phyloP scores from a whole-genome alignment of 2,888 invertebrate species.

The Danaus chrysippus region DNA sequence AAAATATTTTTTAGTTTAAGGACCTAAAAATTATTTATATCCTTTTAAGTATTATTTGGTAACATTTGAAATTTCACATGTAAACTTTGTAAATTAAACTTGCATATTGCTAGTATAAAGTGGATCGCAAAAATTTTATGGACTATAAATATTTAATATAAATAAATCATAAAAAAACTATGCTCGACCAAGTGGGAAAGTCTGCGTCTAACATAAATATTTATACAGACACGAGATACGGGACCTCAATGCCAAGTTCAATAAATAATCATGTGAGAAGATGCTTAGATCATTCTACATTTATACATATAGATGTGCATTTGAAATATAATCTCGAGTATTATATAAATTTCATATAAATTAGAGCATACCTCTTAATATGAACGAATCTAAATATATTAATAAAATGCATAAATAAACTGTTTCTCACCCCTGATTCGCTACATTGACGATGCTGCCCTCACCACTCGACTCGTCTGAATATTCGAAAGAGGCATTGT shows the following conservation, averaged over 20 bases:
- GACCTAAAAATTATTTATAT: no score
- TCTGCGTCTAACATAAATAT: not conserved
- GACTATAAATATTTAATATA: not conserved
- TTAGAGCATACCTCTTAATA: not conserved
- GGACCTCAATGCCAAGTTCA: slow-evolving; percentile 3
- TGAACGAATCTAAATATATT: no score
- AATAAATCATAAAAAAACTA: not conserved
- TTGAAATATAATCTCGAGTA: not conserved
- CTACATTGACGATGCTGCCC: slow-evolving; percentile 36
- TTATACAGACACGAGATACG: not conserved
- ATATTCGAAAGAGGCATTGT: slow-evolving; percentile 69
- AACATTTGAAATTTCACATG: no score
- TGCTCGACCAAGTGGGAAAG: not conserved
- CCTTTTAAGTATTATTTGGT: no score
- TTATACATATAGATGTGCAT: not conserved
- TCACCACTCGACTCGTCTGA: slow-evolving; percentile 68
- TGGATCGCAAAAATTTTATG: no score
- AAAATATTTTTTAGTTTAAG: no score
- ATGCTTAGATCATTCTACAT: not conserved
- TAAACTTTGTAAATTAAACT: no score
- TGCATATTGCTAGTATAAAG: no score
- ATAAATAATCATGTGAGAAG: not conserved
- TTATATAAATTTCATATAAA: not conserved
- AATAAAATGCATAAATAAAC: slow-evolving; percentile 2
- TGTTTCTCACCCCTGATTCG: slow-evolving; percentile 52